Percentiles rank a stretch among this genome's conserved stretches.
Conservation (phyloP, 2,797 vertebrate species). For the Falco berigora region DNA sequence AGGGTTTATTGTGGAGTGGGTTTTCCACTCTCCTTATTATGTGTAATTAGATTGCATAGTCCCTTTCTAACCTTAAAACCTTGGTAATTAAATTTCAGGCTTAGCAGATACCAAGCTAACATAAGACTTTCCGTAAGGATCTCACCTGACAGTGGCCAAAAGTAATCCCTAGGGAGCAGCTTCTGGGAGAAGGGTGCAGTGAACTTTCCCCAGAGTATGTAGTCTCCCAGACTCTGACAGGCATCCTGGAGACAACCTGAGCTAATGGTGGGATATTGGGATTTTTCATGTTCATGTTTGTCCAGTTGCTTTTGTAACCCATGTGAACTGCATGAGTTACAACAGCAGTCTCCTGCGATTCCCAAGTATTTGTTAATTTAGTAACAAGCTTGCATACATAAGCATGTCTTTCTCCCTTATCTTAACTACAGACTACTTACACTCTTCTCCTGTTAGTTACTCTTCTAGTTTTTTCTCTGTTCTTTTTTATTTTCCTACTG, state of each 20-base stretch:
- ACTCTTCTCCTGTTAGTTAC: not conserved
- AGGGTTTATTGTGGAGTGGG: not conserved
- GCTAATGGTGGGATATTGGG: not conserved
- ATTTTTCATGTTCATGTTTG: not conserved
- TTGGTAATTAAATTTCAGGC: not conserved
- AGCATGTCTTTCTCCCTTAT: not conserved
- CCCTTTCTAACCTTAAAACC: not conserved
- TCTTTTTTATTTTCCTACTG: not conserved
- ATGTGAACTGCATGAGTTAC: not conserved
- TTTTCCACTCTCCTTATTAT: not conserved
- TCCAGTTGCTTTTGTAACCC: not conserved
- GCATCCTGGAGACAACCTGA: not conserved
- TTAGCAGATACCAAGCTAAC: not conserved
- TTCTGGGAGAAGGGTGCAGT: not conserved
- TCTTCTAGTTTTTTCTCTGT: not conserved
- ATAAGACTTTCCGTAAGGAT: not conserved
- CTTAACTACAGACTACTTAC: not conserved
- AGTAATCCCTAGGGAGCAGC: not conserved
- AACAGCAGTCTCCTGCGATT: not conserved
- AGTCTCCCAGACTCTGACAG: not conserved
- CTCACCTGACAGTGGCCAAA: not conserved
- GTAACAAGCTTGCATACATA: not conserved
- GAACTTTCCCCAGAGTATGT: not conserved
- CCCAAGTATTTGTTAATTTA: conserved; percentile 3
- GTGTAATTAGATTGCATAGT: not conserved